phyloP scores from a whole-genome alignment of 2,888 invertebrate genomes.

The Cerastis leucographa region DNA sequence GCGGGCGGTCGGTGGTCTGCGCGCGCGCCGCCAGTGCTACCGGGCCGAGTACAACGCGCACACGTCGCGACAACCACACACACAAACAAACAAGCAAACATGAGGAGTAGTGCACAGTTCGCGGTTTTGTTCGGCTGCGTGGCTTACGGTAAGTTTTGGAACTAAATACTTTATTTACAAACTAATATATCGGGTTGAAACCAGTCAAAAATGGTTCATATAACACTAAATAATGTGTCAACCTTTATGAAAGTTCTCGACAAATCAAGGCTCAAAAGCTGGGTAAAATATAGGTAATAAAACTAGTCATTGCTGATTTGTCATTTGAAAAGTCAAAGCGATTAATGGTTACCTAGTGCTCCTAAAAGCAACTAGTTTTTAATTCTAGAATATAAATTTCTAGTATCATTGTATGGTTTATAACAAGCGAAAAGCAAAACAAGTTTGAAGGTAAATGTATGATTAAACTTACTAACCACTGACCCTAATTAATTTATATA shows the following conservation, averaged over 20 bases:
- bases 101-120: slow-evolving; percentile 83
- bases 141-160: slow-evolving; percentile 81
- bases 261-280: background rate
- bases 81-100: slow-evolving; percentile 73
- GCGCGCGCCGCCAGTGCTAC: slow-evolving; percentile 82
- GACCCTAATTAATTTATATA: background rate
- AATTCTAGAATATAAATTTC: background rate
- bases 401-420: background rate
- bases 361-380: background rate
- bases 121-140: slow-evolving; percentile 81
- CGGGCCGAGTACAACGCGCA: slow-evolving; percentile 81
- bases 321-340: background rate
- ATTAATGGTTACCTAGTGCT: background rate
- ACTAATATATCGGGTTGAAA: background rate
- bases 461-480: background rate
- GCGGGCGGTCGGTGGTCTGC: slow-evolving; percentile 72
- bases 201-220: background rate
- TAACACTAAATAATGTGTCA: background rate
- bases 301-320: background rate
- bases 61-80: slow-evolving; percentile 79
- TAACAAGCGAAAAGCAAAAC: background rate
- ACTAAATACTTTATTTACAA: slow-evolving; percentile 1
- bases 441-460: background rate
- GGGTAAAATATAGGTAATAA: background rate
- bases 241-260: background rate